Evolutionary conservation across 2,797 vertebrate genomes (phyloP).

Genomic region (Peromyscus nudipes): DNA sequence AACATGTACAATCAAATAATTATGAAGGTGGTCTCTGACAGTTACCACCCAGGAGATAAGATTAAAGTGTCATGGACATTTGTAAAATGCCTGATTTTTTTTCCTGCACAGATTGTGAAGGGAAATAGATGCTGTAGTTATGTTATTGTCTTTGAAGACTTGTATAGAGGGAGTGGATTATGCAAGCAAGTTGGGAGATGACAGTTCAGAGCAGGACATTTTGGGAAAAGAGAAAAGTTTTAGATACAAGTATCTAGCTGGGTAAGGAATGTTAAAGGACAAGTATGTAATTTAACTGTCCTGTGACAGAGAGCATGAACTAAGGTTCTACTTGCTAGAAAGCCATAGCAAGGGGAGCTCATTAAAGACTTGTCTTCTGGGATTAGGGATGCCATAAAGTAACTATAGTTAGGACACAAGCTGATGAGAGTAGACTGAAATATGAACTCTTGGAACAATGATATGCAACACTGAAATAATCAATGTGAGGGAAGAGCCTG

Average conservation of each 20-base stretch:
- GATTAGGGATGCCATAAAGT: not conserved
- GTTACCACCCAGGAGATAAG: not conserved
- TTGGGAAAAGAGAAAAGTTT: not conserved
- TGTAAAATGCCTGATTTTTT: not conserved
- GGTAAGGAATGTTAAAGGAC: not conserved
- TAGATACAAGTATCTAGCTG: not conserved
- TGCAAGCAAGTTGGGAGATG: not conserved
- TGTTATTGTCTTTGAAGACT: slow-evolving; percentile 47
- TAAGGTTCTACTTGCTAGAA: not conserved
- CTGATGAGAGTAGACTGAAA: not conserved
- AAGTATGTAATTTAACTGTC: not conserved
- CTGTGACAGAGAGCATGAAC: not conserved
- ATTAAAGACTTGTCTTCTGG: not conserved
- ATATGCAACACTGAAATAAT: not conserved
- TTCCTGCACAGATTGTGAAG: not conserved
- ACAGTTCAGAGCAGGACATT: not conserved
- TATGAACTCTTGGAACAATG: not conserved
- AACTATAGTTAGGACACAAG: not conserved
- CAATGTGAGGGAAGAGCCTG: not conserved
- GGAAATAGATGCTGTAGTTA: not conserved
- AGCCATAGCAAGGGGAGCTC: not conserved
- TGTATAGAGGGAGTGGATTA: not conserved
- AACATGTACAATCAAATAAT: not conserved
- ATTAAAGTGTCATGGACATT: not conserved
- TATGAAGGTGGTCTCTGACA: not conserved